A percentile compares a stretch with the other conserved stretches of the same genome.
phyloP scores from a whole-genome alignment of 2,888 invertebrate genomes.

The Dryocosmus kuriphilus region DNA sequence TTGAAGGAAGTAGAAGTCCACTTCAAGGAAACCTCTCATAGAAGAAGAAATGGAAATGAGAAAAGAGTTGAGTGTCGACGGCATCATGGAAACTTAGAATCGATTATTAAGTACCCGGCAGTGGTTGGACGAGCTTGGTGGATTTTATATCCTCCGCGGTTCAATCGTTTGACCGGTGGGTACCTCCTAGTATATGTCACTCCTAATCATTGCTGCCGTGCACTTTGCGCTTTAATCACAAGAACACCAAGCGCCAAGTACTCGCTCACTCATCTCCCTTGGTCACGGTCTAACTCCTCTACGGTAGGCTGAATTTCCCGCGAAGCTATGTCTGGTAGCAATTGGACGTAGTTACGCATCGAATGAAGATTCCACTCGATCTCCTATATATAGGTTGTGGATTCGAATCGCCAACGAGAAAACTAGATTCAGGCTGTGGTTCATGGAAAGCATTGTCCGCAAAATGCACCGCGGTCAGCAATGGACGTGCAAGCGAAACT shows the following conservation, averaged over 20 bases:
- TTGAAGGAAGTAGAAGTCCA: neutral
- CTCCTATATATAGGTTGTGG: conserved; percentile 45
- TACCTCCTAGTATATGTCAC: conserved; percentile 43
- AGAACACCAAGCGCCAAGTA: conserved; percentile 48
- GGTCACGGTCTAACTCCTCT: conserved; percentile 52
- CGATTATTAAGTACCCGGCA: neutral
- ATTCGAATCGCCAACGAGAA: conserved; percentile 56
- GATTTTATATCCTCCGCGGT: conserved; percentile 2
- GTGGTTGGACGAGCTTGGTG: neutral
- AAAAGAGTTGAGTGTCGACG: neutral
- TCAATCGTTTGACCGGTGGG: conserved; percentile 15
- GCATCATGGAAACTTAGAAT: neutral
- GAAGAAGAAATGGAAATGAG: neutral
- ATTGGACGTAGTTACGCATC: conserved; percentile 71
- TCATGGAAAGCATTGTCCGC: conserved; percentile 57
- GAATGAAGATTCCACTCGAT: conserved; percentile 56
- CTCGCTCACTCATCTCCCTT: conserved; percentile 46
- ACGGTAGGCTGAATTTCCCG: conserved; percentile 56
- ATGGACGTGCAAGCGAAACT: conserved; percentile 48
- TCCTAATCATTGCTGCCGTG: conserved; percentile 44
- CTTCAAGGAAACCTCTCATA: neutral
- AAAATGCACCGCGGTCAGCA: conserved; percentile 55
- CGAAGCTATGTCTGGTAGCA: conserved; percentile 60
- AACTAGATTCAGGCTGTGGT: conserved; percentile 64
- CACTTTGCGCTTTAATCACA: conserved; percentile 65